Base-by-base conservation (phyloP, 2,888 invertebrate species). In the Ypsolopha scabrella region DNA sequence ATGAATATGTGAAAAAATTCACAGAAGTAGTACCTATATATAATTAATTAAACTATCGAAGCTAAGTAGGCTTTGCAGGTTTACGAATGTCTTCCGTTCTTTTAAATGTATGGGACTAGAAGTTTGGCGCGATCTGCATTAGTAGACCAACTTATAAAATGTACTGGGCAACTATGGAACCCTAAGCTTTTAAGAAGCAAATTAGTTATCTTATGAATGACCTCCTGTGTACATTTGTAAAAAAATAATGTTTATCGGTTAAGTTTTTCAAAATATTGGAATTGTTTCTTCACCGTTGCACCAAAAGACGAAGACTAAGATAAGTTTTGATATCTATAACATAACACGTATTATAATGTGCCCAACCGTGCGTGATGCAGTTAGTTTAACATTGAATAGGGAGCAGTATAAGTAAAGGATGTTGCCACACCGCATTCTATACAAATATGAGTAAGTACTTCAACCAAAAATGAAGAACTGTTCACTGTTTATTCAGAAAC, bases 321-420 rank as follows among this genome's bases (percentile, higher is more conserved):
- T 39, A 39, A 2, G 3, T 39, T 39, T 39, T 39, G 10, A 6
- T n/a, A 39, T 24, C 39, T 39, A 39, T 39, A 10, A 39, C 9
- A 39, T 9, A 39, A 10, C 39, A 6, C 6, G 38, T 47, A 47
- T 37, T 55, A 52, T 51, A 36, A 48, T 48, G 54, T 41, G 45
- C 11, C 51, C 61, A 58, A 11, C 58, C 51, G 37, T 61, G 52
- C 63, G 60, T 60, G 45, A 33, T 53, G 56, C 51, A 52, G 57
- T 60, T 59, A 61, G 65, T 64, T 68, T 66, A 65, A 63, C 68
- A 68, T 68, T 67, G 60, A 68, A 68, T 68, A 55, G 65, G 56
- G 37, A 37, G 24, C 4, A 24, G 24, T 43, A 14, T 43, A 37
- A 47, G 53, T 59, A 47, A 50, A 62, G 65, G 64, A 67, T 57